Base-by-base conservation (phyloP, 2,888 invertebrate species). In the Platerodrilus igneus region DNA sequence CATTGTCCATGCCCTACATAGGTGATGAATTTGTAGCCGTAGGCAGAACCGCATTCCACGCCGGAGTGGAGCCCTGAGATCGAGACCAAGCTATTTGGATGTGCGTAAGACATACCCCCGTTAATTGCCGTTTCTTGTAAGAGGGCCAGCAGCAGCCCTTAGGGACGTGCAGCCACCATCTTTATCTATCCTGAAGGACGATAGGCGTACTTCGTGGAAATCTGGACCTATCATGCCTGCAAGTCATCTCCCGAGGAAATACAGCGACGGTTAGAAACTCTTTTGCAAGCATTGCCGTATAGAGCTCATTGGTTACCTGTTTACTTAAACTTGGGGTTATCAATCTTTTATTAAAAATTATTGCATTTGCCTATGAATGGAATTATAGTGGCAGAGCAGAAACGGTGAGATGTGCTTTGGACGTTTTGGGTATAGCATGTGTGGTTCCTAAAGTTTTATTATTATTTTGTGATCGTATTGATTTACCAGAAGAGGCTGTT, bases 361-460 rank as follows among this genome's bases (percentile, higher is more conserved):
- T 95, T 11, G 89, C 87, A 0, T 83, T 88, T 57, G 85, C 91
- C 0, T 87, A 88, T 61, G 90, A 93, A 56, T 94, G 94, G 93
- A 90, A 87, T 67, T 89, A 85, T 61, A 83, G 83, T 51, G 91
- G 91, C 53, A 79, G 84, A 78, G 82, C 83, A 3, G 91, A 92
- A 66, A 88, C 88, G 1, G 83, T 89, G 2, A 74, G 84, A 21
- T 83, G 83, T 33, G 86, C 87, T 2, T 66, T 90, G 41, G 95
- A 96, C 66, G 90, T 91, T 20, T 74, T 97, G 23, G 85, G 88
- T 0, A 86, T 95, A 22, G 93, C 93, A 61, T 86, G 90, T 43
- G 85, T 94, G 10, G 82, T 90, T 60, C 93, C 94, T 3, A 79
- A 83, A 44, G 91, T 79, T 1, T 88, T 79, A 65, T 27, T 57